Base-by-base conservation (phyloP, 2,888 invertebrate species). In the Drosophila greeni region DNA sequence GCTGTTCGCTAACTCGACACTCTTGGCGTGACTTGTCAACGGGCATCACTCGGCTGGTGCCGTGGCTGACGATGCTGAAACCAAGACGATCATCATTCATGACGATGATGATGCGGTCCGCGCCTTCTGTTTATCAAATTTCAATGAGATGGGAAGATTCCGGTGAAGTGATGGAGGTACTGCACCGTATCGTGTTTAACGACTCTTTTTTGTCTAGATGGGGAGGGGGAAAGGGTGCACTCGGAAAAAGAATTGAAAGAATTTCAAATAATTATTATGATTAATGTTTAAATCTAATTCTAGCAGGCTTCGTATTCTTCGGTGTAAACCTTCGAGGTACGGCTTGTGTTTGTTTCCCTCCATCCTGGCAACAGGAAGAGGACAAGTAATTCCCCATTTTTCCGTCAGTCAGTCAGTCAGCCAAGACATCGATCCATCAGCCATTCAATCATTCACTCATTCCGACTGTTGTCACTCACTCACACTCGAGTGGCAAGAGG, bases 401-500 rank as follows among this genome's bases (percentile, higher is more conserved):
- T 58, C 48, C 16, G 34, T 58, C 36, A 48, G 37, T 37, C 36
- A 36, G 67, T 39, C 62, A 65, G 24, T 69, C 62, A 55, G 40
- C 52, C 49, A 34, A 43, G 54, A 31, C 53, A 62, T 61, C 54
- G 57, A 65, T 24, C 68, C 58, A 65, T 66, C 72, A 55, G 67
- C 26, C 72, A 69, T 67, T 75, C 72, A 76, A 72, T 82, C 80
- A 80, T 66, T 70, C 72, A 77, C 61, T 73, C 78, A 76, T 69
- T 76, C 73, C 66, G 70, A 75, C 70, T 75, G 62, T 81, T 71
- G 83, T 81, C 80, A 72, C 75, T 76, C 77, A 79, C 65, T 77
- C 68, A 57, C 59, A 48, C 45, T 59, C 67, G 54, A 73, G 73
- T 64, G 71, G 70, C 56, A 62, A 70, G 66, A 64, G 42, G 39